These are phyloP conservation scores for Halcyon malimbica DNA, from an alignment of 2,113 vertebrate species.

Conservation along the genomic window DNA sequence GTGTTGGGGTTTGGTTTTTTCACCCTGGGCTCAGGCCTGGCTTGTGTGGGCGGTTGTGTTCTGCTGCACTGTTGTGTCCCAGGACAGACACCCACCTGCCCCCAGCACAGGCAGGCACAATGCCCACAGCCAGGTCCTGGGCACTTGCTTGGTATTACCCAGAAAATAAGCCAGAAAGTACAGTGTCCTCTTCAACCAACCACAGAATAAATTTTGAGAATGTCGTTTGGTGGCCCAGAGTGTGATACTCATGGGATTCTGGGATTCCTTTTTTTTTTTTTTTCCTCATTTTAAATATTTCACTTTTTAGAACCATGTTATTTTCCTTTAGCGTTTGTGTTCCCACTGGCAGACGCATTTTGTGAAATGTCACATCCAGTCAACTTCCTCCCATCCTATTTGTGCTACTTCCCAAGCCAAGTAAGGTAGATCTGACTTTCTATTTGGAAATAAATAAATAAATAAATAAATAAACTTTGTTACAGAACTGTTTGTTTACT, in stretches of 20 bases:
- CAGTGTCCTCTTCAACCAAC: background rate
- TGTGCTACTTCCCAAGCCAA: background rate
- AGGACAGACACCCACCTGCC: background rate
- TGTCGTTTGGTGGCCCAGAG: background rate
- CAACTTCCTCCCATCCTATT: background rate
- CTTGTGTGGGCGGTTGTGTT: rapidly evolving
- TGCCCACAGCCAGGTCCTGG: rapidly evolving
- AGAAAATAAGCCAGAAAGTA: background rate
- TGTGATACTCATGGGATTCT: background rate
- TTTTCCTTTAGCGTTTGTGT: background rate
- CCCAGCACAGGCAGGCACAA: background rate
- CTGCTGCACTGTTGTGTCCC: rapidly evolving
- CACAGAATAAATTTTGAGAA: background rate
- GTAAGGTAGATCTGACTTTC: background rate
- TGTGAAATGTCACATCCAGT: background rate
- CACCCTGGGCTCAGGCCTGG: background rate
- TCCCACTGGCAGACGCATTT: background rate
- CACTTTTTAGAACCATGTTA: background rate
- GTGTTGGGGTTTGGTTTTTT: background rate
- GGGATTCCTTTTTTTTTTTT: no score
- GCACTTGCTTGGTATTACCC: background rate
- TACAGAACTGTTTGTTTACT: background rate
- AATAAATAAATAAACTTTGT: no score
- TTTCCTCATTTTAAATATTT: background rate
- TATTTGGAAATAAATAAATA: background rate